Evolutionary conservation across 2,797 vertebrate species (phyloP).

Genomic region (Coluber constrictor): DNA sequence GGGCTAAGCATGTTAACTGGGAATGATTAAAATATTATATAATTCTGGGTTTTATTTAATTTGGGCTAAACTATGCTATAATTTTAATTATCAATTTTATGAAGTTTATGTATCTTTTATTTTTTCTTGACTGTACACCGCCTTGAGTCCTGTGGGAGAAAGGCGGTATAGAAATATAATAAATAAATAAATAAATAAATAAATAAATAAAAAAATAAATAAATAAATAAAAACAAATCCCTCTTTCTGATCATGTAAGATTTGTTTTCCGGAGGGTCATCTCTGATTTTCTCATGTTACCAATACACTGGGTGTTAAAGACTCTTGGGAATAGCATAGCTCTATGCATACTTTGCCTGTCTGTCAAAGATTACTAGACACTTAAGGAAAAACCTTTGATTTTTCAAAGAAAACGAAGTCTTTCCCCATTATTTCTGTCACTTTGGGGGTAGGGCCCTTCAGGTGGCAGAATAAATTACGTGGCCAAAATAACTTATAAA

Average conservation of each 20-base stretch:
- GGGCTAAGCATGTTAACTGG: too few relatives aligned
- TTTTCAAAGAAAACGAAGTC: neutral
- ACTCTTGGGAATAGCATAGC: neutral
- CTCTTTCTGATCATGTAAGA: neutral
- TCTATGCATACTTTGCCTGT: neutral
- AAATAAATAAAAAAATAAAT: too few relatives aligned
- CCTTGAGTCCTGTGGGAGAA: too few relatives aligned
- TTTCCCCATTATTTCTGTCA: neutral
- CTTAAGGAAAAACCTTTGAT: neutral
- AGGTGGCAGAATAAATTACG: neutral
- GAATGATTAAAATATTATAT: too few relatives aligned
- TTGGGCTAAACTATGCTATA: too few relatives aligned
- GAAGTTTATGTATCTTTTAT: too few relatives aligned
- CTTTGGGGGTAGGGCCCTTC: neutral
- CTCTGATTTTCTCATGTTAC: too few relatives aligned
- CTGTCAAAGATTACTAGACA: neutral
- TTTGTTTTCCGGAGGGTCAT: neutral
- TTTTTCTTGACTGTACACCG: too few relatives aligned
- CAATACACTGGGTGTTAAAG: neutral
- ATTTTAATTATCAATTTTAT: too few relatives aligned
- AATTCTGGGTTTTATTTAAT: too few relatives aligned
- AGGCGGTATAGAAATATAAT: too few relatives aligned
- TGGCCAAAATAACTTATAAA: slow-evolving; percentile 25
- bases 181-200: too few relatives aligned
- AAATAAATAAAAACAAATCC: neutral